Percentiles rank a stretch among this genome's conserved stretches.
Conservation (phyloP, 2,888 invertebrate genomes). For the Bruchidius siliquastri region DNA sequence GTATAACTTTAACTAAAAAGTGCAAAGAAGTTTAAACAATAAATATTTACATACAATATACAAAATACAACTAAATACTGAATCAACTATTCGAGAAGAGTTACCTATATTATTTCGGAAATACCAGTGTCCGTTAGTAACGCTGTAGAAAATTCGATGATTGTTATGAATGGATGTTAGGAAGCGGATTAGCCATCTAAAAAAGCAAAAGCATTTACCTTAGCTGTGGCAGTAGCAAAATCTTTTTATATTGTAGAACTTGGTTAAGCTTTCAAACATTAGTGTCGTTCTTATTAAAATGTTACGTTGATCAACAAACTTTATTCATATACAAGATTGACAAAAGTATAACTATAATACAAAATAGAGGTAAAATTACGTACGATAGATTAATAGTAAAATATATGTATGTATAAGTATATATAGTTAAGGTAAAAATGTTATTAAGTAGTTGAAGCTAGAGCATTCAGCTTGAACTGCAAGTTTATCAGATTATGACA, state of each 20-base stretch:
- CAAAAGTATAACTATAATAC: not conserved
- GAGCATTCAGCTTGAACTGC: not conserved
- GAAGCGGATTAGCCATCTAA: constrained; percentile 2
- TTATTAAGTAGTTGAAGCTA: not conserved
- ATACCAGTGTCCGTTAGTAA: no score
- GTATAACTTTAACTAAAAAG: no score
- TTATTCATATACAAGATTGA: not conserved
- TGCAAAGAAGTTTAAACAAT: no score
- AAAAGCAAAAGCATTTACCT: not conserved
- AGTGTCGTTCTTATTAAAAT: not conserved
- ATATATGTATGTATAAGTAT: no score
- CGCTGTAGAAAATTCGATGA: not conserved
- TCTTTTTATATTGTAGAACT: not conserved
- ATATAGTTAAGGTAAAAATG: not conserved
- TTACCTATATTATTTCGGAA: no score
- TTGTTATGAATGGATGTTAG: not conserved
- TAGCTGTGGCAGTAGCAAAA: not conserved
- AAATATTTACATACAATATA: no score
- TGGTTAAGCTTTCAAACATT: not conserved
- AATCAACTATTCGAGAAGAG: no score
- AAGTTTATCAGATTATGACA: not conserved
- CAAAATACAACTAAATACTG: no score
- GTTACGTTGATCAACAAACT: not conserved
- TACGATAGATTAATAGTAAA: not conserved
- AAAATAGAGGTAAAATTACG: not conserved